A percentile compares a stretch with the other conserved stretches of the same genome.
Conservation (phyloP, 2,888 invertebrate species). For the Zele albiditarsus region DNA sequence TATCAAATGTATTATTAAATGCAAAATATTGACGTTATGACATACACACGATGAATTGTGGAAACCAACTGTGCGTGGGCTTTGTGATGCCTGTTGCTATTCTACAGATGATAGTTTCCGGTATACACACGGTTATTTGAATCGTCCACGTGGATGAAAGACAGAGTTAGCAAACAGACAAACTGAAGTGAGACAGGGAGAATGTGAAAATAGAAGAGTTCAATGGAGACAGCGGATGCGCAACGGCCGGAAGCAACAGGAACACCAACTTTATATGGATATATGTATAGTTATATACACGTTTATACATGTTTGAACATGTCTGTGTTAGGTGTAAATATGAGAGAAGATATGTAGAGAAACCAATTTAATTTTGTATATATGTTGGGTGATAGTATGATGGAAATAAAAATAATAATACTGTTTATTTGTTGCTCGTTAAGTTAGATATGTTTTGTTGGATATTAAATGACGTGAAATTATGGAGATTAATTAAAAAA, state of each 20-base stretch:
- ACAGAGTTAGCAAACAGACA: neutral
- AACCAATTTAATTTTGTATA: no score
- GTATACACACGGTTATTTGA: constrained; percentile 39
- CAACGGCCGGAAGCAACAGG: constrained; percentile 31
- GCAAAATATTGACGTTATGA: neutral
- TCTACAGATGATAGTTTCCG: constrained; percentile 47
- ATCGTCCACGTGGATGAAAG: constrained; percentile 15
- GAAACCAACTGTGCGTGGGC: constrained; percentile 35
- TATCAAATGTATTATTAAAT: no score
- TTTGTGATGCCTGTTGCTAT: constrained; percentile 54
- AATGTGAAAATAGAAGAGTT: constrained; percentile 21
- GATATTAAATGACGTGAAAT: no score
- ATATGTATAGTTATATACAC: neutral
- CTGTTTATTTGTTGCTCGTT: no score
- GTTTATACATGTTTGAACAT: neutral
- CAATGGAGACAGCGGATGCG: constrained; percentile 21
- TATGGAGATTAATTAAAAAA: no score
- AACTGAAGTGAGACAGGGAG: neutral
- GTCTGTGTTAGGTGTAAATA: neutral
- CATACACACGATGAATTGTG: neutral
- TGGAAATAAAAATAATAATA: no score
- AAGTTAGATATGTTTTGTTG: no score
- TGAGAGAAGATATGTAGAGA: no score
- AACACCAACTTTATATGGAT: constrained; percentile 27
- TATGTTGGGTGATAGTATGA: no score